Base-by-base conservation (phyloP, 2,797 vertebrate genomes). In the Discoglossus pictus region DNA sequence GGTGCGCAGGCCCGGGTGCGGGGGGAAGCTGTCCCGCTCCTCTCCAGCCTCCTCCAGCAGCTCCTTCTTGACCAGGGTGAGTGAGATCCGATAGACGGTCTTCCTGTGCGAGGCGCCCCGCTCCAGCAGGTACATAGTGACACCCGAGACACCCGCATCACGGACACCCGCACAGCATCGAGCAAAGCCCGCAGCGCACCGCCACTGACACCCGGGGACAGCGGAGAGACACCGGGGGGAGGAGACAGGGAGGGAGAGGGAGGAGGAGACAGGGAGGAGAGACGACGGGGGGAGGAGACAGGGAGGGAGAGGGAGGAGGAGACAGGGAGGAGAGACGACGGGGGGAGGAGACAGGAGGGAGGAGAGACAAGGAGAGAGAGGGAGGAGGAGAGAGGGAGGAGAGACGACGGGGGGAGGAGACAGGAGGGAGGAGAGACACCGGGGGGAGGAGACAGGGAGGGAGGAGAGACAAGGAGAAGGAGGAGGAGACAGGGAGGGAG, bases 11-110 rank as follows among this genome's bases (percentile, higher is more conserved):
- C 78, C 80, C 21, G 84, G 55, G 70, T 53, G 88, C 1, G 73
- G 64, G 1, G 76, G 76, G 66, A 84, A 74, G 8, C 83, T 84
- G 6, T 85, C 83, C 0, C 79, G 78, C 62, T 83, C 89, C 17
- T 90, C 88, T 3, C 85, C 84, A 52, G 86, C 93, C 69, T 72
- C 68, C 54, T 68, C 66, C 73, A 94, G 43, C 65, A 80, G 92
- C 81, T 97, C 94, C 76, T 92, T 92, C 76, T 97, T 93, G 74
- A 98, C 95, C 79, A 98, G 79, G 23, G 95, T 98, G 73, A 98
- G 91, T 13, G 94, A 97, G 85, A 98, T 98, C 74, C 93, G 88
- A 82, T 97, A 97, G 1, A 98, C 92, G 0, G 94, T 97, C 27
- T 87, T 93, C 74, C 93, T 89, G 78, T 87, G 90, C 5, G 89